These are phyloP conservation scores for Xanthorhoe designata DNA, from an alignment of 2,888 invertebrate species.

Conservation along the genomic window DNA sequence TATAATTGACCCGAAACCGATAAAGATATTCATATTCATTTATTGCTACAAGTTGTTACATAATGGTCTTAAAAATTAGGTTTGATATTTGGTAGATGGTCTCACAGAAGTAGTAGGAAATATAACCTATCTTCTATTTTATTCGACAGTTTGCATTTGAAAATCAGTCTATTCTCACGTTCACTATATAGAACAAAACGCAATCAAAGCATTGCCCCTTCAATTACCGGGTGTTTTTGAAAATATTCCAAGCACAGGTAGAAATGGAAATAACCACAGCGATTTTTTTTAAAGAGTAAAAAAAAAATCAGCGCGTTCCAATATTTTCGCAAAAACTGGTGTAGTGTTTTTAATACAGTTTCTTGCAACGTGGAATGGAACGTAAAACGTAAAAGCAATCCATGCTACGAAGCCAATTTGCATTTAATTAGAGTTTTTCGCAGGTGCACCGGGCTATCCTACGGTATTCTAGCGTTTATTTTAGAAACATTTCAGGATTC, in stretches of 20 bases:
- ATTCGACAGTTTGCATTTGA: too few relatives aligned
- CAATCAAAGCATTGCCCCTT: too few relatives aligned
- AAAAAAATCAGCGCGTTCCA: not conserved
- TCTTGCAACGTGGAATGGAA: slow-evolving; percentile 7
- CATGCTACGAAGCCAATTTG: slow-evolving; percentile 19
- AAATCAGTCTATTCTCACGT: too few relatives aligned
- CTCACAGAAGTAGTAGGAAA: too few relatives aligned
- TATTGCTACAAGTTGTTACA: too few relatives aligned
- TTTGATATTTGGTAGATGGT: too few relatives aligned
- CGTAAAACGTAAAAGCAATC: slow-evolving; percentile 15
- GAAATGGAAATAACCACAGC: not conserved
- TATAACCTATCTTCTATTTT: too few relatives aligned
- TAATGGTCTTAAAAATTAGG: too few relatives aligned
- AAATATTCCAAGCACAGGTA: not conserved
- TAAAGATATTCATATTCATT: too few relatives aligned
- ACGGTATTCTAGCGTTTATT: slow-evolving; percentile 4
- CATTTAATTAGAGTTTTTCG: slow-evolving; percentile 26
- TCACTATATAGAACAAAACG: too few relatives aligned
- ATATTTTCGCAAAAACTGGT: not conserved
- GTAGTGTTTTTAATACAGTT: slow-evolving; percentile 10
- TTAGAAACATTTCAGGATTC: slow-evolving; percentile 3
- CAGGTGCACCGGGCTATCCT: slow-evolving; percentile 2
- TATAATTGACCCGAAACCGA: too few relatives aligned
- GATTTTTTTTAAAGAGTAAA: not conserved
- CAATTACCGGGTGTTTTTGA: too few relatives aligned